A percentile compares a stretch with the other conserved stretches of the same genome.
These are phyloP conservation scores for Eupithecia subfuscata DNA, from an alignment of 2,888 invertebrate genomes.

Conservation along the genomic window DNA sequence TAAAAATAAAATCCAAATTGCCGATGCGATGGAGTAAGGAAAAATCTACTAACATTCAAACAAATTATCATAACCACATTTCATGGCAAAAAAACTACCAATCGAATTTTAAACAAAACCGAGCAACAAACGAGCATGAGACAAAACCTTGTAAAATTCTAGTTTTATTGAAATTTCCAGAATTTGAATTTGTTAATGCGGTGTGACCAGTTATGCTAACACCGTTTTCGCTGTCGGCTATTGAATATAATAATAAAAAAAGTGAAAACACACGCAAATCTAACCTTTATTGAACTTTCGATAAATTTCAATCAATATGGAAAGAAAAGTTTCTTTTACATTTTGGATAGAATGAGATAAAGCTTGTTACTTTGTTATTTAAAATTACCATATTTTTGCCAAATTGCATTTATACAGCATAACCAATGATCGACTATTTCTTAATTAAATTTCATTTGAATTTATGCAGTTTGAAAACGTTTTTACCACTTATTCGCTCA, in stretches of 20 bases:
- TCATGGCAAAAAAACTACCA: constrained; percentile 4
- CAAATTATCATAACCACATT: neutral
- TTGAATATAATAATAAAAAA: constrained; percentile 13
- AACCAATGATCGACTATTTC: neutral
- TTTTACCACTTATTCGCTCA: neutral
- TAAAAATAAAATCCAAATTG: neutral
- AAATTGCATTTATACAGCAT: neutral
- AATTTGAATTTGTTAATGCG: neutral
- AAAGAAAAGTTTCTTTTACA: constrained; percentile 15
- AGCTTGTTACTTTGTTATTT: neutral
- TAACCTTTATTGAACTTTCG: constrained; percentile 26
- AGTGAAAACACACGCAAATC: constrained; percentile 17
- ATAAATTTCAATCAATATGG: neutral
- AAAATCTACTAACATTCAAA: neutral
- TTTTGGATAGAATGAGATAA: constrained; percentile 8
- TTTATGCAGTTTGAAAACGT: neutral
- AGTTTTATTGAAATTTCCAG: constrained; percentile 16
- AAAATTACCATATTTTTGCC: neutral
- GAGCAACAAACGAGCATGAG: constrained; percentile 3
- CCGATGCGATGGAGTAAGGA: neutral
- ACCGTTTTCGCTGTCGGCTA: constrained; percentile 12
- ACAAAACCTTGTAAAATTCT: constrained; percentile 21
- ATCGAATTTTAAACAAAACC: constrained; percentile 9
- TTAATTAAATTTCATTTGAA: neutral
- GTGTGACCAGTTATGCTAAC: constrained; percentile 31